Evolutionary conservation across 1,140 invertebrate genomes (phyloP).

Genomic region (Pantala flavescens): DNA sequence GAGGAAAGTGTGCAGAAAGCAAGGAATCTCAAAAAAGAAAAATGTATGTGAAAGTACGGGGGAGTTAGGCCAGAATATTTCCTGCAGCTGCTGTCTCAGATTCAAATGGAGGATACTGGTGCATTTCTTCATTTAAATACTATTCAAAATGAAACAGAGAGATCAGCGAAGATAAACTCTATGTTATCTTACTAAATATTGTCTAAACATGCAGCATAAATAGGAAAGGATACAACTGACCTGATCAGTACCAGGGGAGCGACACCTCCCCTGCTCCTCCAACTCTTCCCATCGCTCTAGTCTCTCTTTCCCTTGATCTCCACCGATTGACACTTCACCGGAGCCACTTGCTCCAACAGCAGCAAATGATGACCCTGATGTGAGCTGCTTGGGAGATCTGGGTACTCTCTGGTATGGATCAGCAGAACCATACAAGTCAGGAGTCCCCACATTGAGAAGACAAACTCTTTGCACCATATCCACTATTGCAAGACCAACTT

Average conservation of each 20-base stretch:
- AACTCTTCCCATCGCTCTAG: background rate
- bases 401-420: slow-evolving; percentile 82
- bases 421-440: slow-evolving; percentile 75
- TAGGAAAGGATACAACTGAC: slow-evolving; percentile 40
- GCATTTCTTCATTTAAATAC: slow-evolving; percentile 16
- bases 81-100: slow-evolving; percentile 2
- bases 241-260: slow-evolving; percentile 86
- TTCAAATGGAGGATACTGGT: slow-evolving; percentile 9
- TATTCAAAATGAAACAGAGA: slow-evolving; percentile 10
- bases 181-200: background rate
- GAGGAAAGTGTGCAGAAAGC: background rate
- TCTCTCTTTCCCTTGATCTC: background rate
- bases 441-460: slow-evolving; percentile 71
- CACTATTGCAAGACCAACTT: slow-evolving; percentile 85
- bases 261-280: slow-evolving; percentile 42
- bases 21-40: background rate
- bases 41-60: background rate
- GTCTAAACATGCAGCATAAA: slow-evolving; percentile 11
- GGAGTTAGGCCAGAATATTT: background rate
- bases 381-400: slow-evolving; percentile 61
- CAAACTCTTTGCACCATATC: slow-evolving; percentile 87
- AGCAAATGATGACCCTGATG: background rate
- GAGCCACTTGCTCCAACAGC: background rate
- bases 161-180: background rate
- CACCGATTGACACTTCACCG: background rate